Evolutionary conservation across 2,113 vertebrate species (phyloP), one percentile per base, ranked within the genome.

Genomic region (Phyllopteryx taeniolatus): DNA sequence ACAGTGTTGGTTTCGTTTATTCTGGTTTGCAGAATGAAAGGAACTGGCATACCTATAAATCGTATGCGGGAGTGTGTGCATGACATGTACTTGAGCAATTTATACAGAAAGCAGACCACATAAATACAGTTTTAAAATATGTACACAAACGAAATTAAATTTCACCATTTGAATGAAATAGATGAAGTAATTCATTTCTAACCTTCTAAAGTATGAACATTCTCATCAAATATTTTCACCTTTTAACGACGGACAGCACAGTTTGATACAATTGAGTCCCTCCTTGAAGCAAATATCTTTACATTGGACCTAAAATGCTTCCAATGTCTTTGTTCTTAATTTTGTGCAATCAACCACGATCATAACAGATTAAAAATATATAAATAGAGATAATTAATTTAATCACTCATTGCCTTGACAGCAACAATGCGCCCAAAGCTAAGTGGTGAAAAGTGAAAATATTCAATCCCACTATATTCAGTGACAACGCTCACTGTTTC

Each of bases 121-220:
- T 88, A 90, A 89, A 90, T 87, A 89, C 73, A 90, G 51, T 84
- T 77, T 31, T 11, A 47, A 83, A 82, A 73, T 80, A 87, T 83
- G 76, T 83, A 89, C 83, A 67, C 75, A 82, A 51, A 63, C 71
- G 79, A 59, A 77, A 79, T 79, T 83, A 83, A 86, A 89, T 86
- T 85, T 86, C 85, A 87, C 73, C 78, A 43, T 70, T 78, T 76
- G 63, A 84, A 78, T 76, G 80, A 79, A 86, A 85, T 85, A 83
- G 79, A 80, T 76, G 14, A 47, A 81, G 43, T 68, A 80, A 85
- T 79, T 56, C 15, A 79, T 85, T 79, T 87, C 84, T 81, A 87
- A 63, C 80, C 80, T 80, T 85, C 75, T 27, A 71, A 83, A 46
- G 74, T 53, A 33, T 72, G 79, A 83, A 77, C 13, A 70, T 65